Conservation (phyloP, 1,140 invertebrate genomes). For the Zaprionus capensis region DNA sequence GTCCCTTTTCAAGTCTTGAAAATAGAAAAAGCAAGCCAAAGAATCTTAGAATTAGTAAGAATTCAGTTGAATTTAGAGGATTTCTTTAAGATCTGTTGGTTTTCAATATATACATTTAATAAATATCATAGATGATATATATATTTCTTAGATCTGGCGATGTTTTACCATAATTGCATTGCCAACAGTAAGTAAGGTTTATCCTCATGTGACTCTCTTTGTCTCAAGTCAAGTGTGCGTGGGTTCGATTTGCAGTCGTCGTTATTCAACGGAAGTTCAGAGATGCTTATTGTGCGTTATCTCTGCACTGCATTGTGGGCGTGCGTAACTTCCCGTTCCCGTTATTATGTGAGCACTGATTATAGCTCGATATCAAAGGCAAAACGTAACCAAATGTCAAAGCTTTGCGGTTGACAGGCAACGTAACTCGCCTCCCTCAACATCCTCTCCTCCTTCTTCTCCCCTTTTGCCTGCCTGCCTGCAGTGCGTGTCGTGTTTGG, state of each 20-base stretch:
- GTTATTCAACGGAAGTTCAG: constrained; percentile 4
- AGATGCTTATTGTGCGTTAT: neutral
- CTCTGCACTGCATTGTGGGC: constrained; percentile 2
- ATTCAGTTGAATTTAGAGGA: too few relatives aligned
- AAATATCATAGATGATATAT: too few relatives aligned
- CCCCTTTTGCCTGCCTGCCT: neutral
- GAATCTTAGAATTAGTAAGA: too few relatives aligned
- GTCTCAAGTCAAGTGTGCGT: neutral
- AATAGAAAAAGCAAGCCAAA: too few relatives aligned
- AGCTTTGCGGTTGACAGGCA: constrained; percentile 45
- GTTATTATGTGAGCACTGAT: constrained; percentile 44
- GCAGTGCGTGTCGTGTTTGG: constrained; percentile 28
- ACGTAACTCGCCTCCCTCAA: neutral
- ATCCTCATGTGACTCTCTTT: neutral
- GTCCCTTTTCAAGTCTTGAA: too few relatives aligned
- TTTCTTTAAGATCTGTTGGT: too few relatives aligned
- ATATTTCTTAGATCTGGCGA: too few relatives aligned
- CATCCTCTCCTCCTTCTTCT: neutral
- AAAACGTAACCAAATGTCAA: constrained; percentile 48
- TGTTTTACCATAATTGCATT: too few relatives aligned
- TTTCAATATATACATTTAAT: too few relatives aligned
- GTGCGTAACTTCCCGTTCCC: constrained; percentile 45
- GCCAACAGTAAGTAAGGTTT: too few relatives aligned
- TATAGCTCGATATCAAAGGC: constrained; percentile 49
- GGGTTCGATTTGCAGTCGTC: neutral